Evolutionary conservation across 2,888 invertebrate species (phyloP).

Genomic region (Erebia ligea): DNA sequence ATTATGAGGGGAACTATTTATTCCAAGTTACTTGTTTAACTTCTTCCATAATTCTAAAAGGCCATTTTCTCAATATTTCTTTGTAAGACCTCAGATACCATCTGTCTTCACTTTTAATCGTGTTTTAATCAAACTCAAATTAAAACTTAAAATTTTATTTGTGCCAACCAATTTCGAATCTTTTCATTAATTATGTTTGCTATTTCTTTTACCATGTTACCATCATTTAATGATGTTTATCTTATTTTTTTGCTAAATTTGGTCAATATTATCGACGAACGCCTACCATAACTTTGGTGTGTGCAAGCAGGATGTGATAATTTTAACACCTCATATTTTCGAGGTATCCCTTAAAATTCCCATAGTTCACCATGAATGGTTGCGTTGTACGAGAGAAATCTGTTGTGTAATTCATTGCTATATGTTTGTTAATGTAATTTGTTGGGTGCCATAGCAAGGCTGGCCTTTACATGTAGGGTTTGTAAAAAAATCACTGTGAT

Average conservation of each 20-base stretch:
- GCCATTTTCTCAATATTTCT: background rate
- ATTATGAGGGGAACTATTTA: background rate
- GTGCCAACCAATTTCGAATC: too few species aligned
- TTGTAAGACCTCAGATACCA: background rate
- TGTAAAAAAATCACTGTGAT: background rate
- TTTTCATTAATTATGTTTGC: too few species aligned
- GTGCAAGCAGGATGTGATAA: conserved; percentile 34
- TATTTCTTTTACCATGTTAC: too few species aligned
- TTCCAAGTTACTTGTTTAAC: background rate
- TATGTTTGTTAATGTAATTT: conserved; percentile 21
- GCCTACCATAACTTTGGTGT: background rate
- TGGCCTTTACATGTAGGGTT: too few species aligned
- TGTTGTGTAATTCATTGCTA: conserved; percentile 28
- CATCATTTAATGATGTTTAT: too few species aligned
- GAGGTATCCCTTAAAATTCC: conserved; percentile 25
- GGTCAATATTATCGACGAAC: background rate
- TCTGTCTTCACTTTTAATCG: background rate
- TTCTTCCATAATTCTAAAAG: background rate
- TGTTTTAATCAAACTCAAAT: too few species aligned
- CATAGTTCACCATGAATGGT: conserved; percentile 21
- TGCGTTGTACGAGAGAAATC: conserved; percentile 31
- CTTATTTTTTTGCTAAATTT: too few species aligned
- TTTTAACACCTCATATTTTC: conserved; percentile 32
- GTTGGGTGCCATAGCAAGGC: conserved; percentile 2
- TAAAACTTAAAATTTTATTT: too few species aligned